Evolutionary conservation across 2,888 invertebrate species (phyloP), one percentile per base, ranked within the genome.

Genomic region (Exocentrus adspersus): DNA sequence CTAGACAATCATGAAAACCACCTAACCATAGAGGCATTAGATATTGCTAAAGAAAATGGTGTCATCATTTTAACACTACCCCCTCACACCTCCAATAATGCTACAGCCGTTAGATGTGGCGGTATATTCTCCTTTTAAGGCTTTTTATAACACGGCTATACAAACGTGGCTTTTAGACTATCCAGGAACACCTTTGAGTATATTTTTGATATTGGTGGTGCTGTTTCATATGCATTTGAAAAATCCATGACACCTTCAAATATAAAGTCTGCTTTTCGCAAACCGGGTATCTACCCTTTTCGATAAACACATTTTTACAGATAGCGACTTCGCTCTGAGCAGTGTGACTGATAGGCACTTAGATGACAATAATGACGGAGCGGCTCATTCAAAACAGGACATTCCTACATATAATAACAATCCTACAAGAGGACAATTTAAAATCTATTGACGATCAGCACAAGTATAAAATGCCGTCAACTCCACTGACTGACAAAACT

Each of bases 61-160:
- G 77, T 82, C 10, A 77, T 78, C 12, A 65, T 82, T 67, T 64
- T 81, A 17, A 79, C 79, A 10, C 73, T 83, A 46, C 81, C 80
- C 19, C 80, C 80, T 16, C 81, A 83, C 69, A 79, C 77, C 58
- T 76, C 75, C 30, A 77, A 79, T 60, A n/a, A 80, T 77, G 63
- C 59, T 81, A 43, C 82, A 82, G 64, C 81, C 80, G 12, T 62
- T 77, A 19, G 76, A 77, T 65, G 48, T 73, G 21, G 30, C 68
- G 7, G 66, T 76, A 9, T 78, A 69, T 63, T 74, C 69, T 9
- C 72, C 75, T 0, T 75, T 77, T 28, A 74, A 77, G 62, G 65
- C 65, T 20, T 70, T 57, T 64, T 75, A 75, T 56, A 72, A 73
- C 52, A 66, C 69, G 20, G 76, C 77, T n/a, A 64, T 76, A 30